Evolutionary conservation across 2,113 vertebrate genomes (phyloP), one percentile per base, ranked within the genome.

Genomic region (Acinonyx jubatus): DNA sequence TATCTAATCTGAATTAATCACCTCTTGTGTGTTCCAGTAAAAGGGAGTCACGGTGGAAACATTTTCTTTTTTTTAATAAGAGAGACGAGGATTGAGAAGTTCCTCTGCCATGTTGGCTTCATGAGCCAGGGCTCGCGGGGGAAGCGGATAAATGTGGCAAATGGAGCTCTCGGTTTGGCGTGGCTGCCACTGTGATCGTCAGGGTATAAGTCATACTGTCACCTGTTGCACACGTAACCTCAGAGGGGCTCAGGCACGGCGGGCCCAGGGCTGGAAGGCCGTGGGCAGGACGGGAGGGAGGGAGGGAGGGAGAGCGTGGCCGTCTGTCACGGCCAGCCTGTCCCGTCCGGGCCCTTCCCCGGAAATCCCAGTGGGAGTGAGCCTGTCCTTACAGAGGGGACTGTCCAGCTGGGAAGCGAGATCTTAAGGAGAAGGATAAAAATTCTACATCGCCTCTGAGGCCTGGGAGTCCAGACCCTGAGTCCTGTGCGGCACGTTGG

Each of bases 111-210:
- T 5, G 27, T 68, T 3, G 12, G 31, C 65, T 69, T 71, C 8
- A 0, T 13, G 27, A 52, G 3, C 0, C 11, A 57, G 3, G 23
- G 2, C 7, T 25, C 15, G 15, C 14, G 25, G 21, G 21, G 7
- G 21, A 38, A 65, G 31, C 16, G 5, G 38, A 18, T 11, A 11
- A 45, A 11, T 1, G 31, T 5, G 7, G 45, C 74, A 38, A 4
- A 33, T 33, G 5, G 66, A 7, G 18, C 27, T 57, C 48, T 50
- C 38, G 4, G 48, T 1, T 18, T 7, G 29, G 16, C 21, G 38
- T 25, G 33, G 21, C 57, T 48, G n/a, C 36, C 71, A 36, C 1
- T 50, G 15, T 11, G 9, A n/a, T 29, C 3, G 41, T 3, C 9
- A 0, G 2, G n/a, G 27, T 10, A 10, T 7, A 19, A 15, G 41